Base-by-base conservation (phyloP, 2,797 vertebrate genomes). In the Sciurus vulgaris region DNA sequence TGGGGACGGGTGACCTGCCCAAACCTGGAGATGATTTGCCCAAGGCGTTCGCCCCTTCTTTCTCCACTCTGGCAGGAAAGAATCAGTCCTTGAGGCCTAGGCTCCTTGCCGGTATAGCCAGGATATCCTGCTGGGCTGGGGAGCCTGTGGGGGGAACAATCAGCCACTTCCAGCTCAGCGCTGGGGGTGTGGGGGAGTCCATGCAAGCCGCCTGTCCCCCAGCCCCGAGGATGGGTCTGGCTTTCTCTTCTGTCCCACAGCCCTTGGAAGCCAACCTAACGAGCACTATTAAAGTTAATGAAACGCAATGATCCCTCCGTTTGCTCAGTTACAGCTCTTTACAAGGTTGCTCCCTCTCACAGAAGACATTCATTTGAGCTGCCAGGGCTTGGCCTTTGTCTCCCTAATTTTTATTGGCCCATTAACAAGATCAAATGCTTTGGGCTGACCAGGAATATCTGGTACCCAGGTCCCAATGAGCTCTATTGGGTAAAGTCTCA, bases 321-420 rank as follows among this genome's bases (percentile, higher is more conserved):
- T 92, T 84, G 94, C 93, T 94, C 9, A 15, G 88, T 91, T 79
- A 84, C 56, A 69, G 35, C 67, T 82, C 94, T 94, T 97, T 96
- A 96, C 8, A 4, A 96, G 97, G 70, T 91, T 76, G 78, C 70
- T 95, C 78, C 76, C 91, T 96, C 63, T 92, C 65, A 63, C 18
- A 86, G 83, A 87, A 61, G 88, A 86, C 88, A 86, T 67, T 93
- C 89, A 92, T 94, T 79, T 56, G 89, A 87, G 67, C 59, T 56
- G 18, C 70, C 78, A 88, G 93, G 92, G 84, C 86, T 93, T 82
- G 69, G 96, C 90, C 94, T 97, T 97, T 97, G 95, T 96, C 82
- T 79, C 47, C 22, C 90, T 97, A 94, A 97, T 96, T 97, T 97
- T 97, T 96, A 97, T 90, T 91, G 93, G 59, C 74, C 70, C 92